phyloP scores from a whole-genome alignment of 2,113 vertebrate genomes.

The Herpailurus yagouaroundi region DNA sequence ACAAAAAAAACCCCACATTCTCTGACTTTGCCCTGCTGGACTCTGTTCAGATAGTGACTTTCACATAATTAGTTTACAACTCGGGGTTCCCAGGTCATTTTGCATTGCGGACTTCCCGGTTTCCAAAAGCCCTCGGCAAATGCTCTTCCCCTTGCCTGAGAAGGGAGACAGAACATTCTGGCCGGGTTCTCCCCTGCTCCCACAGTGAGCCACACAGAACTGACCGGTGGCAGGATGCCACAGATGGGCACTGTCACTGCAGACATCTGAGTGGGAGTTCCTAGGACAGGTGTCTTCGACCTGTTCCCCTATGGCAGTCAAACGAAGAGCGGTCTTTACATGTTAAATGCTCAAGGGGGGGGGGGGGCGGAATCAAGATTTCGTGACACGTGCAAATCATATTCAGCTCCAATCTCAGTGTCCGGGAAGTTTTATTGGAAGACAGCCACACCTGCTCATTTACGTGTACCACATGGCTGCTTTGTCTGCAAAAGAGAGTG shows the following conservation, averaged over 20 bases:
- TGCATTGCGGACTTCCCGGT: background rate
- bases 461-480: background rate
- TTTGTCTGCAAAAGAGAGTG: background rate
- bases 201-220: accelerated
- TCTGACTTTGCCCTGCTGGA: background rate
- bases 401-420: background rate
- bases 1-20: background rate
- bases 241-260: accelerated
- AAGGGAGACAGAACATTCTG: background rate
- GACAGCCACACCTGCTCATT: background rate
- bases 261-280: no score
- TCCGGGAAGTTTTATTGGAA: background rate
- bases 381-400: background rate
- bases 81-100: background rate
- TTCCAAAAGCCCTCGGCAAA: background rate
- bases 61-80: background rate
- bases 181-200: background rate
- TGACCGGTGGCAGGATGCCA: background rate
- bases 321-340: background rate
- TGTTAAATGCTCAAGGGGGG: background rate
- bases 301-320: background rate
- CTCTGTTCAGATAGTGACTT: background rate
- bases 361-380: background rate
- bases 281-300: no score
- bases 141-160: background rate